Evolutionary conservation across 2,888 invertebrate genomes (phyloP), one percentile per base, ranked within the genome.

Genomic region (Acanthosepion esculentum): DNA sequence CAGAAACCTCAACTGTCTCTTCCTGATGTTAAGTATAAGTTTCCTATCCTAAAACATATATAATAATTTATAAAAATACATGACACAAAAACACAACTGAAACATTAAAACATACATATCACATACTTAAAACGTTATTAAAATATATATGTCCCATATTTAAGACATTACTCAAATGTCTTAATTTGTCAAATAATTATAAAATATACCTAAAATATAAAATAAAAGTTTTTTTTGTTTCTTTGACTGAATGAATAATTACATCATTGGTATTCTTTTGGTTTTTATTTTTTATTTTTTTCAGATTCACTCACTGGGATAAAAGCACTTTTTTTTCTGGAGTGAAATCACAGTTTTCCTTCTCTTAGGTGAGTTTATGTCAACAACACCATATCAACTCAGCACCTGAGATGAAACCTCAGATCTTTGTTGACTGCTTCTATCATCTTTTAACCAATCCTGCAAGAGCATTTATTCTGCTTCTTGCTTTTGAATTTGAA

Each of bases 221-320:
- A 78, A 78, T 78, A 78, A n/a, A n/a, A n/a, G n/a, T n/a, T n/a
- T n/a, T 78, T 78, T n/a, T 78, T 78, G 78, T 78, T 78, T 78
- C 15, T n/a, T 78, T 78, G 15, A 78, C 55, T 18, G 15, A 78
- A 78, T 78, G 78, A n/a, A n/a, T n/a, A 29, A 23, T 59, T 59
- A 59, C 26, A 8, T 64, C 8, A 64, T 64, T 64, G 64, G 41
- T 41, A 41, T 41, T 41, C 41, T 41, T 41, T 41, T 41, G 41
- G 41, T 41, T 41, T 41, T 41, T 29, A 64, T 20, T 64, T 29
- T 64, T n/a, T 78, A 2, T 78, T n/a, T 78, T 78, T 78, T 78
- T 78, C 6, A 78, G 78, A 78, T 78, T 78, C 33, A n/a, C 33
- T 78, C n/a, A 33, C 78, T 78, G 78, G 78, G n/a, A 78, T 78